Percentiles rank a stretch among this genome's conserved stretches.
These are phyloP conservation scores for Girardinichthys multiradiatus DNA, from an alignment of 2,113 vertebrate species.

Conservation along the genomic window DNA sequence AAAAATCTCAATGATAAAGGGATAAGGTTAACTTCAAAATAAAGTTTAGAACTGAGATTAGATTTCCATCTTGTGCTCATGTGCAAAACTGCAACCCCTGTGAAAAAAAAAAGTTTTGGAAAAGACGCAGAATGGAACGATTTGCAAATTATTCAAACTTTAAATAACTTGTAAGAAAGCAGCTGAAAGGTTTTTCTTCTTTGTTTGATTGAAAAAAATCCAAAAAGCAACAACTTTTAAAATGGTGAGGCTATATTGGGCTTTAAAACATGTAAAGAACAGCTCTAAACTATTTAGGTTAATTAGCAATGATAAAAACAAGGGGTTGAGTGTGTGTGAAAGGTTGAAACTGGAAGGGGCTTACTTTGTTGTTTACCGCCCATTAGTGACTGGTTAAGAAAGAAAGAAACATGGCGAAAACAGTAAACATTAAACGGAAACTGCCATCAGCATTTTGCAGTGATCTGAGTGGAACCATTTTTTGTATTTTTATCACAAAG, in stretches of 20 bases:
- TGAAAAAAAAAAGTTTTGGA: background rate
- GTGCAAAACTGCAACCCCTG: background rate
- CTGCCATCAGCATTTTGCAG: slow-evolving; percentile 53
- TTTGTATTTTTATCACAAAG: no score
- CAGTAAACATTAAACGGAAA: slow-evolving; percentile 10
- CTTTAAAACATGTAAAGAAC: background rate
- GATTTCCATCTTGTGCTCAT: slow-evolving; percentile 7
- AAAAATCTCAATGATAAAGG: background rate
- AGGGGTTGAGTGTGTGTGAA: background rate
- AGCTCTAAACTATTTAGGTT: background rate
- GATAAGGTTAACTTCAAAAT: no score
- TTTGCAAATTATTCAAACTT: background rate
- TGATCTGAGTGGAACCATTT: no score
- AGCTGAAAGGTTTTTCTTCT: background rate
- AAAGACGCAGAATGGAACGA: background rate
- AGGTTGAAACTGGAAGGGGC: background rate
- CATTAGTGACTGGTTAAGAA: slow-evolving; percentile 7
- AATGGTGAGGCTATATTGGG: background rate
- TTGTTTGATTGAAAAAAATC: background rate
- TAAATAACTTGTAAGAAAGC: background rate
- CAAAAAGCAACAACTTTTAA: background rate
- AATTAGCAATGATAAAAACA: background rate
- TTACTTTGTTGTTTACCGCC: slow-evolving; percentile 1
- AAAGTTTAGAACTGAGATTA: background rate
- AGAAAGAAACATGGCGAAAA: slow-evolving; percentile 1